Evolutionary conservation across 2,888 invertebrate genomes (phyloP).

Genomic region (Unio pictorum): DNA sequence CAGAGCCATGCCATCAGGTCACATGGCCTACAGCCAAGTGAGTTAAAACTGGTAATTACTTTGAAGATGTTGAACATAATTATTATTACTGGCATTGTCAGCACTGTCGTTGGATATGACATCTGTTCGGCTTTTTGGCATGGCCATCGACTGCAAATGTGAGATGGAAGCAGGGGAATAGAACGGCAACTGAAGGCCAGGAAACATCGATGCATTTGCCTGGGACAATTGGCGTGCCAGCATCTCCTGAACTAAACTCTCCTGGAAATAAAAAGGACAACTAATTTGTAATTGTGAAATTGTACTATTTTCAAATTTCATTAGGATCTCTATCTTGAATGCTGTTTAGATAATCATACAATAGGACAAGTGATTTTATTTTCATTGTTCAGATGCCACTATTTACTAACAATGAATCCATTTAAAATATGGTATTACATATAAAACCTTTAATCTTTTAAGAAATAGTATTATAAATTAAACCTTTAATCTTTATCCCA

Average conservation of each 20-base stretch:
- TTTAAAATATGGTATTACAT: too few relatives aligned
- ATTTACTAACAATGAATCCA: too few relatives aligned
- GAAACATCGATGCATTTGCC: slow-evolving; percentile 49
- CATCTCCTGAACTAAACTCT: slow-evolving; percentile 62
- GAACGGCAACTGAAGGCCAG: slow-evolving; percentile 45
- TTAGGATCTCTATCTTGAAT: too few relatives aligned
- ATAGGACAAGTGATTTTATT: too few relatives aligned
- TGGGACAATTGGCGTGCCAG: slow-evolving; percentile 60
- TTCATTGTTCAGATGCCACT: too few relatives aligned
- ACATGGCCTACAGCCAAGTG: too few relatives aligned
- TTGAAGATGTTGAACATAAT: slow-evolving; percentile 61
- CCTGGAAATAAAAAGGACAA: slow-evolving; percentile 44
- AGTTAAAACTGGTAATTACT: slow-evolving; percentile 34
- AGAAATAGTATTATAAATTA: too few relatives aligned
- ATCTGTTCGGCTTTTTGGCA: slow-evolving; percentile 74
- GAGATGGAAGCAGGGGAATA: slow-evolving; percentile 74
- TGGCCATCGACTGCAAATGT: slow-evolving; percentile 73
- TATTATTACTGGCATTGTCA: slow-evolving; percentile 50
- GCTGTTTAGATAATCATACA: too few relatives aligned
- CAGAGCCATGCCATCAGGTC: too few relatives aligned
- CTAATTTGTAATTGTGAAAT: not conserved
- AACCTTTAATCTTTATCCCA: too few relatives aligned
- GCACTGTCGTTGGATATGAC: slow-evolving; percentile 22
- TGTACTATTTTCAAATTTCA: not conserved
- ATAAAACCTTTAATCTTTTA: too few relatives aligned